Percentiles rank a stretch among this genome's conserved stretches.
Conservation (phyloP, 2,113 vertebrate genomes). For the Myrmecobius fasciatus region DNA sequence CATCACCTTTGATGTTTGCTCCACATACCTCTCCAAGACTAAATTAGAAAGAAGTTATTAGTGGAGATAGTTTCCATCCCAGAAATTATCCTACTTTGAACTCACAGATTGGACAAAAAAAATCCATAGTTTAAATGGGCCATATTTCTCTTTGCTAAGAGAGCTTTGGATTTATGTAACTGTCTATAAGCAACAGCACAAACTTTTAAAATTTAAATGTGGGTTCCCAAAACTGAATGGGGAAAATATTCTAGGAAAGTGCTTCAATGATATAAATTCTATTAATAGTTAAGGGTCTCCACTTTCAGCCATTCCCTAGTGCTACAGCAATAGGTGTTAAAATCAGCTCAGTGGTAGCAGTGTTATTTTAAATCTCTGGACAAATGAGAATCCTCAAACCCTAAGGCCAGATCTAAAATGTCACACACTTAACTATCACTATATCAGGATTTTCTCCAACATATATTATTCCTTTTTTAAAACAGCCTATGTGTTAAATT, state of each 20-base stretch:
- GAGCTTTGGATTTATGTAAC: slow-evolving; percentile 11
- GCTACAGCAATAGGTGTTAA: neutral
- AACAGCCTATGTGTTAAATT: neutral
- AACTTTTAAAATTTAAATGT: neutral
- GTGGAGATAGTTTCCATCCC: neutral
- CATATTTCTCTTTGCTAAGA: slow-evolving; percentile 8
- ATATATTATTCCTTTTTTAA: neutral
- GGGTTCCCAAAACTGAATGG: slow-evolving; percentile 9
- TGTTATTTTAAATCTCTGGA: neutral
- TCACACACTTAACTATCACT: neutral
- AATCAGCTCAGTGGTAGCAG: neutral
- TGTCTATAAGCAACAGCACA: slow-evolving; percentile 24
- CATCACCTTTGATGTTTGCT: neutral
- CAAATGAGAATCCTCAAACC: slow-evolving; percentile 12
- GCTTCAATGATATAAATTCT: neutral
- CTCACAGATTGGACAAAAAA: neutral
- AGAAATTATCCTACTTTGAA: neutral
- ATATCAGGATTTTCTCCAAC: neutral
- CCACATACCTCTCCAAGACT: neutral
- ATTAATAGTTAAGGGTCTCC: neutral
- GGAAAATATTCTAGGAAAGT: slow-evolving; percentile 18
- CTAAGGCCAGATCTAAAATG: neutral
- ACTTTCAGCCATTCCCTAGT: neutral
- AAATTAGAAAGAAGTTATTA: neutral
- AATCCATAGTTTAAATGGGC: neutral